A percentile compares a stretch with the other conserved stretches of the same genome.
These are phyloP conservation scores for Tyrannus savana DNA, from an alignment of 2,113 vertebrate species.

Conservation along the genomic window DNA sequence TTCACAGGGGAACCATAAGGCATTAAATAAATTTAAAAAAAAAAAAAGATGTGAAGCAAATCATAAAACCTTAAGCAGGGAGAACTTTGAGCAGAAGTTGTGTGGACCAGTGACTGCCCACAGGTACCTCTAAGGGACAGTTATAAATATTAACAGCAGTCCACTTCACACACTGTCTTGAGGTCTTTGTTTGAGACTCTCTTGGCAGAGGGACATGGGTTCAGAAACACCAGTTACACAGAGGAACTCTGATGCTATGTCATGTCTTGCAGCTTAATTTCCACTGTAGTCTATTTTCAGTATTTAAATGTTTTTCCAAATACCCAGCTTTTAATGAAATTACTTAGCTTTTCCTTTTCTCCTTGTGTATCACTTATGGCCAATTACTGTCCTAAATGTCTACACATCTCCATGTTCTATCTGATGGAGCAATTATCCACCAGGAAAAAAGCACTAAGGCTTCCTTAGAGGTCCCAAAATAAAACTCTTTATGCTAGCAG, in stretches of 20 bases:
- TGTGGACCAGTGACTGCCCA: background rate
- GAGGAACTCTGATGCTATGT: background rate
- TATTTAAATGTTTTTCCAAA: background rate
- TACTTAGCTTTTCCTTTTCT: background rate
- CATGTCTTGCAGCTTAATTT: background rate
- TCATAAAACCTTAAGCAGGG: background rate
- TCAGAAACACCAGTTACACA: background rate
- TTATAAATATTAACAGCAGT: background rate
- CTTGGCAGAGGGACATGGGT: background rate
- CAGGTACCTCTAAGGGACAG: background rate
- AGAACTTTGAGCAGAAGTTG: background rate
- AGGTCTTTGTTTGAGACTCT: background rate
- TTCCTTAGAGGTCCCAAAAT: constrained; percentile 37
- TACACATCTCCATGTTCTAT: background rate
- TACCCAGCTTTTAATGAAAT: background rate
- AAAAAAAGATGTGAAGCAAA: background rate
- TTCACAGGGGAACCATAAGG: background rate
- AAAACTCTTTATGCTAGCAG: constrained; percentile 20
- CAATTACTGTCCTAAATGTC: background rate
- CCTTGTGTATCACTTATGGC: background rate
- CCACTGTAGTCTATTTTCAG: background rate
- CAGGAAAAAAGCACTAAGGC: background rate
- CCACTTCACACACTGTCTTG: background rate
- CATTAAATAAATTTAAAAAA: background rate
- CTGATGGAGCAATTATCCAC: background rate